phyloP scores from a whole-genome alignment of 2,797 vertebrate species.

The Ctenopoma kingsleyae region DNA sequence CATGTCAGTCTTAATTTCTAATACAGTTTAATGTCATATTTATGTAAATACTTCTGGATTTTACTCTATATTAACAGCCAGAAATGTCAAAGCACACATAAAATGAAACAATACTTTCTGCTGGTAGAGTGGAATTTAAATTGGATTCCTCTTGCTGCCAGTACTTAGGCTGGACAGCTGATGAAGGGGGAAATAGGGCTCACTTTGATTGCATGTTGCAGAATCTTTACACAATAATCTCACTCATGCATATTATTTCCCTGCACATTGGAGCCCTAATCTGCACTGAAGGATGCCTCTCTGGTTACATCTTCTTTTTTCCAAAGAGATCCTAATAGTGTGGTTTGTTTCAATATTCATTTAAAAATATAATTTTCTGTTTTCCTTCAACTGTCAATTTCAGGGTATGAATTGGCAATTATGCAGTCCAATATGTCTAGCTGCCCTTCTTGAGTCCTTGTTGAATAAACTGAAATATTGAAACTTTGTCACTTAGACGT shows the following conservation, averaged over 20 bases:
- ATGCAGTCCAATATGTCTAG: conserved; percentile 78
- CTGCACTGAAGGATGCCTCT: conserved; percentile 80
- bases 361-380: conserved; percentile 83
- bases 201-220: conserved; percentile 89
- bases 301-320: conserved; percentile 70
- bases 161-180: conserved; percentile 83
- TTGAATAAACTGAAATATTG: conserved; percentile 79
- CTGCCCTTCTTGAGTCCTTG: conserved; percentile 74
- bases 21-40: conserved; percentile 90
- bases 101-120: conserved; percentile 90
- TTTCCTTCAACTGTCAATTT: conserved; percentile 82
- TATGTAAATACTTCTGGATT: conserved; percentile 90
- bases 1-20: conserved; percentile 89
- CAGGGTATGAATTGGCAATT: conserved; percentile 82
- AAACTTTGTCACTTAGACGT: conserved; percentile 75
- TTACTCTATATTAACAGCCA: conserved; percentile 87
- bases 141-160: conserved; percentile 87
- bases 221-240: conserved; percentile 89
- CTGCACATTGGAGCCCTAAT: conserved; percentile 84
- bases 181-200: conserved; percentile 87
- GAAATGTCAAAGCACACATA: conserved; percentile 92
- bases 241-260: conserved; percentile 85
- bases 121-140: conserved; percentile 89
- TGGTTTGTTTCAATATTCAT: conserved; percentile 84
- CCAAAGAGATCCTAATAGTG: conserved; percentile 77